Percentiles rank a stretch among this genome's conserved stretches.
Evolutionary conservation across 1,140 invertebrate species (phyloP).

Genomic region (Drosophila subobscura): DNA sequence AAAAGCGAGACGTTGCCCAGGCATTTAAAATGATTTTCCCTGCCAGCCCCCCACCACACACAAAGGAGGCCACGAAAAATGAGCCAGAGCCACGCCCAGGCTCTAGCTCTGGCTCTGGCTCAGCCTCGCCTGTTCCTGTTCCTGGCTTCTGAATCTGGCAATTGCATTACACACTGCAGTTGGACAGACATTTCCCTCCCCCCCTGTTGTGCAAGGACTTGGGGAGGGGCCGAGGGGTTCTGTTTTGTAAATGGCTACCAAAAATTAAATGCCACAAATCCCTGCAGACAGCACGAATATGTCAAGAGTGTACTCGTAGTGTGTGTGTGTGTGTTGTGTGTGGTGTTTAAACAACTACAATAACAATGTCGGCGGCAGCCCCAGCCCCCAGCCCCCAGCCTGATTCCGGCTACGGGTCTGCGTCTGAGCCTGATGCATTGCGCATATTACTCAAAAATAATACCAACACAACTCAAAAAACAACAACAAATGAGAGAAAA

Average conservation of each 20-base stretch:
- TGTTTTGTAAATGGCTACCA: slow-evolving; percentile 57
- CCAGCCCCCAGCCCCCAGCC: not conserved
- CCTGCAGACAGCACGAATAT: slow-evolving; percentile 66
- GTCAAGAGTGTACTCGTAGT: slow-evolving; percentile 37
- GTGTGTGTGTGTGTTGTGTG: slow-evolving; percentile 18
- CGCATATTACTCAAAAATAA: slow-evolving; percentile 75
- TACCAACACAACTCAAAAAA: slow-evolving; percentile 13
- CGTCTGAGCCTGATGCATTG: slow-evolving; percentile 73
- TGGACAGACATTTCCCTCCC: slow-evolving; percentile 14
- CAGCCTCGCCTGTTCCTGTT: too few relatives aligned
- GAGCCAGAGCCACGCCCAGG: slow-evolving; percentile 7
- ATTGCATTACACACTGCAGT: slow-evolving; percentile 36
- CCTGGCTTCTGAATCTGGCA: slow-evolving; percentile 2
- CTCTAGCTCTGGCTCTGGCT: too few relatives aligned
- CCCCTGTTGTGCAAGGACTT: slow-evolving; percentile 33
- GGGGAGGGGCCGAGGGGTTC: slow-evolving; percentile 4
- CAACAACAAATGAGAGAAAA: slow-evolving; percentile 38
- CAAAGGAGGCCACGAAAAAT: slow-evolving; percentile 31
- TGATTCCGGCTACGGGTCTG: slow-evolving; percentile 27
- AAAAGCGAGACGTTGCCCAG: slow-evolving; percentile 35
- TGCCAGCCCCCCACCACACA: slow-evolving; percentile 4
- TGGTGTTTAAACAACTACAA: slow-evolving; percentile 46
- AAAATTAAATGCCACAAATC: slow-evolving; percentile 66
- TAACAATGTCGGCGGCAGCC: slow-evolving; percentile 23
- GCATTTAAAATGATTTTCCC: slow-evolving; percentile 46